Percentiles rank a stretch among this genome's conserved stretches.
Evolutionary conservation across 2,888 invertebrate species (phyloP).

Genomic region (Habrosyne pyritoides): DNA sequence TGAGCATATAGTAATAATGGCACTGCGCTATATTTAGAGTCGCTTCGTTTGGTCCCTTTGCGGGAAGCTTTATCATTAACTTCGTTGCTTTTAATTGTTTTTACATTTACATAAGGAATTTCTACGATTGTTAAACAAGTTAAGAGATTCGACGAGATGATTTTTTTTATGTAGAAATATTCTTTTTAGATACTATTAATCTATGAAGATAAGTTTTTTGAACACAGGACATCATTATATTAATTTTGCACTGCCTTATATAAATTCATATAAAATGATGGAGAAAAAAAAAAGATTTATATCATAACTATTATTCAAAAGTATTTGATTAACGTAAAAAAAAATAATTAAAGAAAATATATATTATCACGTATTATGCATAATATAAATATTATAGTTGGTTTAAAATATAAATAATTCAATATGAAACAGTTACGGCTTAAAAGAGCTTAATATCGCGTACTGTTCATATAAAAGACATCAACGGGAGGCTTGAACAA

Average conservation of each 20-base stretch:
- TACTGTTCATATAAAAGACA: constrained; percentile 32
- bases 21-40: constrained; percentile 69
- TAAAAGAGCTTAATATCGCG: background rate
- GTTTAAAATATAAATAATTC: background rate
- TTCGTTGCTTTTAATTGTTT: constrained; percentile 36
- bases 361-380: no score
- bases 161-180: background rate
- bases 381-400: no score
- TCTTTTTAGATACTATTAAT: no score
- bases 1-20: constrained; percentile 65
- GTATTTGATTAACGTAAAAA: no score
- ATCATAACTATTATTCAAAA: no score
- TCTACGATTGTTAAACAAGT: background rate
- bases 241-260: no score
- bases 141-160: background rate
- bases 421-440: background rate
- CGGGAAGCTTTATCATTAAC: constrained; percentile 43
- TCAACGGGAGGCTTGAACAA: constrained; percentile 28
- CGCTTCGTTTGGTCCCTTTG: constrained; percentile 61
- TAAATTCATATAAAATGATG: no score
- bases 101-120: constrained; percentile 12
- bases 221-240: no score
- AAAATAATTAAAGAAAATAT: no score
- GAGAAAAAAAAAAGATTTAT: no score
- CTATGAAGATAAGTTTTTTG: no score